Conservation (phyloP, 2,888 invertebrate genomes). For the Morpho achilles region DNA sequence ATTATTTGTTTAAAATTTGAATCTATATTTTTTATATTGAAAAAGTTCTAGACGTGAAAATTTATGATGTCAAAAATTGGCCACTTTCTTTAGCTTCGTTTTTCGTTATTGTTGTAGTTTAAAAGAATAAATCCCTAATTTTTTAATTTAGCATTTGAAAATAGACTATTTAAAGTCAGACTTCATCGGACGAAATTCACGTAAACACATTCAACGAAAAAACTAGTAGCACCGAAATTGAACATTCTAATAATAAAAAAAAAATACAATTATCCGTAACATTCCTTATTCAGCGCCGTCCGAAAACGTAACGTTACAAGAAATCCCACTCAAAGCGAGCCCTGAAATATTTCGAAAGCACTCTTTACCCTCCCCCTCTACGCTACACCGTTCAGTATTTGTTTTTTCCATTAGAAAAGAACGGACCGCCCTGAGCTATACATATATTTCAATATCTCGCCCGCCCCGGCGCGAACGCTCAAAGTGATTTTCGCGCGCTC, state of each 20-base stretch:
- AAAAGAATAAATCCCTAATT: neutral
- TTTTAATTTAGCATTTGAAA: neutral
- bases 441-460: constrained; percentile 73
- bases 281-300: constrained; percentile 73
- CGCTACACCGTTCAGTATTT: constrained; percentile 54
- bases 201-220: neutral
- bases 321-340: constrained; percentile 67
- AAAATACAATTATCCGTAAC: constrained; percentile 32
- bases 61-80: too few relatives aligned
- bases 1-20: too few relatives aligned
- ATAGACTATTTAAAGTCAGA: neutral
- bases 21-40: too few relatives aligned
- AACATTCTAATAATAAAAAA: constrained; percentile 9
- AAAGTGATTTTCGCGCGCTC: constrained; percentile 63
- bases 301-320: constrained; percentile 71
- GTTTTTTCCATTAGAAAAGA: constrained; percentile 75
- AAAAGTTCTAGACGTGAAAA: too few relatives aligned
- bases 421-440: constrained; percentile 64
- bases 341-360: constrained; percentile 67
- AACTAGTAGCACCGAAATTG: neutral
- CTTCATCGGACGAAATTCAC: neutral
- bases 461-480: constrained; percentile 53
- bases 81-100: too few relatives aligned
- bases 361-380: constrained; percentile 52
- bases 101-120: too few relatives aligned